Evolutionary conservation across 2,797 vertebrate species (phyloP).

Genomic region (Sebastes nivosus): DNA sequence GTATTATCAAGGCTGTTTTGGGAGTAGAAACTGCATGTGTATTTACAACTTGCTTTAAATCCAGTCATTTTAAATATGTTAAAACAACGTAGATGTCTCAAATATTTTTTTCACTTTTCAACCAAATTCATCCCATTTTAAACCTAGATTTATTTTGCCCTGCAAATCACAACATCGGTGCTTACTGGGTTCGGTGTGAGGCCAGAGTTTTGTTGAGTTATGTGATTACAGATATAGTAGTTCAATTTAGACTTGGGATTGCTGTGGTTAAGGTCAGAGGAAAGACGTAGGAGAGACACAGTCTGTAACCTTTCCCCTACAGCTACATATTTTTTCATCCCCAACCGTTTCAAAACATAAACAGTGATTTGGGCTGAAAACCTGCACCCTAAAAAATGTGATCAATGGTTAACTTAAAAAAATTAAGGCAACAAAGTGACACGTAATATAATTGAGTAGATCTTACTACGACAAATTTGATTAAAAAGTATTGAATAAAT

Average conservation of each 20-base stretch:
- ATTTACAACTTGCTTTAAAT: background rate
- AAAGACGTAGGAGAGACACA: background rate
- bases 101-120: background rate
- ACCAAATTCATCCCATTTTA: background rate
- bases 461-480: too few species aligned
- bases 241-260: background rate
- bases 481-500: too few species aligned
- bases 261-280: background rate
- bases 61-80: background rate
- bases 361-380: background rate
- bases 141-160: background rate
- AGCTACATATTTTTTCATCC: background rate
- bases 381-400: too few species aligned
- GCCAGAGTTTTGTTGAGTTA: background rate
- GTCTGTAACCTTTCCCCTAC: conserved; percentile 1
- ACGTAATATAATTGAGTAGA: too few species aligned
- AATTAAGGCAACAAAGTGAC: too few species aligned
- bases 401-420: too few species aligned
- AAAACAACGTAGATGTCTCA: background rate
- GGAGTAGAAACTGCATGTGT: background rate
- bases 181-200: background rate
- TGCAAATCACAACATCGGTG: background rate
- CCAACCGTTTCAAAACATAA: background rate
- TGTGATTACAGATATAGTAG: background rate
- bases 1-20: background rate